Evolutionary conservation across 2,888 invertebrate genomes (phyloP), one percentile per base, ranked within the genome.

Genomic region (Endomychus coccineus): DNA sequence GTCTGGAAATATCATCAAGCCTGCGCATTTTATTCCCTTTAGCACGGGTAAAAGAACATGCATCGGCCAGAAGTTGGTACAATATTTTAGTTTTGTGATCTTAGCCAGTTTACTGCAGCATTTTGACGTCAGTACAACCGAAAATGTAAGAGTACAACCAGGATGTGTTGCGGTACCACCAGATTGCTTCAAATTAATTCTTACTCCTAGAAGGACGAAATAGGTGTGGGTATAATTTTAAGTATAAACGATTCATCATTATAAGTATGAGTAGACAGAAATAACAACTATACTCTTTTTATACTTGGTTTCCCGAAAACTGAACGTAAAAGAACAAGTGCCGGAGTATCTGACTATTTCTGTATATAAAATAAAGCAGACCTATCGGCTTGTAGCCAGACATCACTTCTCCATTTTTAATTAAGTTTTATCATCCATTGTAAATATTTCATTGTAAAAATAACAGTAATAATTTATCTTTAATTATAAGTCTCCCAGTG

Each of bases 41-140:
- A 85, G 87, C 55, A 84, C 85, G 25, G 89, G 89, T 4, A 86
- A 82, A 55, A 67, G 89, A n/a, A 85, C 87, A 0, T 89, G 89
- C 55, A 83, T 89, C 39, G 89, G 89, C 0, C 86, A 87, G 53
- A 80, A 80, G 22, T 64, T 90, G 28, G 83, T 89, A 0, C 79
- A 82, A 10, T 79, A 82, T 2, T 84, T 83, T 66, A 76, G 79
- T 29, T 83, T 86, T 51, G 74, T 84, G 0, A 72, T 83, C 59
- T 67, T 85, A 25, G 78, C 83, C 0, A 80, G 80, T 21, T 69
- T 88, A 1, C 64, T 87, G 38, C 81, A 82, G 48, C 71, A 76
- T 39, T 88, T 78, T 58, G 74, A 85, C 44, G 64, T 88, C 0
- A 72, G 69, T 4, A 72, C 76, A 1, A 71, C 68, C 1, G 69